Evolutionary conservation across 2,797 vertebrate species (phyloP).

Genomic region (Neostethus bicornis): DNA sequence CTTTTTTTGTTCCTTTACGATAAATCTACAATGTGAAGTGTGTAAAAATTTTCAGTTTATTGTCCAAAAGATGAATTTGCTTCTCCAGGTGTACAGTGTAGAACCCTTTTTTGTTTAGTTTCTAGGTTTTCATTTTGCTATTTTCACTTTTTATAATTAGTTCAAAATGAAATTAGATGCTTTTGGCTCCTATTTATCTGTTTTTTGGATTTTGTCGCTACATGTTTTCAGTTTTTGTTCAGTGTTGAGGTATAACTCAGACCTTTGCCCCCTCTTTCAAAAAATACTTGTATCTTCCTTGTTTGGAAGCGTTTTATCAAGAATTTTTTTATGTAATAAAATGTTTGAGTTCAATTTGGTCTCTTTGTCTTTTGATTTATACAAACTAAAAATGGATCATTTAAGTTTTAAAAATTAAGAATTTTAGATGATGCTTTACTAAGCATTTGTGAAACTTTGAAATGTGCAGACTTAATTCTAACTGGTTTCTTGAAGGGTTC

Average conservation of each 20-base stretch:
- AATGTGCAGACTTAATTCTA: too few species aligned
- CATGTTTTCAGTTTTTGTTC: constrained; percentile 40
- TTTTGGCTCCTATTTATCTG: constrained; percentile 38
- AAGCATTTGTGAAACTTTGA: too few species aligned
- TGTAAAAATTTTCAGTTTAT: constrained; percentile 39
- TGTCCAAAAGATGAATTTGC: constrained; percentile 14
- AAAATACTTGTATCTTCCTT: constrained; percentile 46
- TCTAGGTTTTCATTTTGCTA: constrained; percentile 27
- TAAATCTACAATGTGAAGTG: constrained; percentile 62
- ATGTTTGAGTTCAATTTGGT: too few species aligned
- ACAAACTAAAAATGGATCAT: too few species aligned
- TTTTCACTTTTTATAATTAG: constrained; percentile 23
- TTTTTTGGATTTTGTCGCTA: constrained; percentile 42
- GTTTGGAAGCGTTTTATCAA: constrained; percentile 69
- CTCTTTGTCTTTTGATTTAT: too few species aligned
- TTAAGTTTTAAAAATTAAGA: too few species aligned
- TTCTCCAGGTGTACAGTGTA: constrained; percentile 31
- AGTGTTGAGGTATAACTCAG: constrained; percentile 48
- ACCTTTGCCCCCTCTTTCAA: constrained; percentile 21
- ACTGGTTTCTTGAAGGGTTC: too few species aligned
- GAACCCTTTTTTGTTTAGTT: constrained; percentile 16
- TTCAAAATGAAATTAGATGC: constrained; percentile 56
- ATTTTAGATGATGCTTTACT: too few species aligned
- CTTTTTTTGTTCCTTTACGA: constrained; percentile 13
- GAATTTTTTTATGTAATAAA: constrained; percentile 81